Percentiles rank a stretch among this genome's conserved stretches.
Conservation (phyloP, 2,888 invertebrate genomes). For the Thelaira solivaga region DNA sequence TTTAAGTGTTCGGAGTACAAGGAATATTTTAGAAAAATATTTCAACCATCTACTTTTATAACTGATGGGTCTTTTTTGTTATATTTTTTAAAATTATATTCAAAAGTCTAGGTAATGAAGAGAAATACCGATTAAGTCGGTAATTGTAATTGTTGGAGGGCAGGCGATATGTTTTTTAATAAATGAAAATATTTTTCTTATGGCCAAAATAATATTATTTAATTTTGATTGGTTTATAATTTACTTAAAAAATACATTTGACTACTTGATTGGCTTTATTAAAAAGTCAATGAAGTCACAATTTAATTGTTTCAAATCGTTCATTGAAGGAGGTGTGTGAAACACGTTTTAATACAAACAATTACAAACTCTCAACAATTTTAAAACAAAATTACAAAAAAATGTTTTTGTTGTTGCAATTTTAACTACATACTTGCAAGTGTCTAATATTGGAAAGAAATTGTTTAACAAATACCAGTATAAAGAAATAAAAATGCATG, state of each 20-base stretch:
- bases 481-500: neutral
- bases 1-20: no score
- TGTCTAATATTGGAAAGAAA: no score
- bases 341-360: conserved; percentile 42
- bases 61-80: no score
- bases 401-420: neutral
- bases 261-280: conserved; percentile 7
- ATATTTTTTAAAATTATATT: no score
- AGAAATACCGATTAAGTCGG: no score
- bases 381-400: neutral
- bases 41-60: no score
- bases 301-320: conserved; percentile 30
- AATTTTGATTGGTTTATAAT: neutral
- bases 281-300: conserved; percentile 19
- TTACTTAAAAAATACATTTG: neutral
- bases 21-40: no score
- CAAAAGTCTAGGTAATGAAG: no score
- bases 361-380: conserved; percentile 36
- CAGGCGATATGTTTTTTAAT: no score
- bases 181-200: no score
- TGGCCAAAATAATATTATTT: no score
- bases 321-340: conserved; percentile 39
- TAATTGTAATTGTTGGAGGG: no score
- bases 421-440: neutral
- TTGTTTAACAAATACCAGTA: neutral